Conservation (phyloP, 37 sponge, comb jelly and placozoan genomes). For the Axinella damicornis region DNA sequence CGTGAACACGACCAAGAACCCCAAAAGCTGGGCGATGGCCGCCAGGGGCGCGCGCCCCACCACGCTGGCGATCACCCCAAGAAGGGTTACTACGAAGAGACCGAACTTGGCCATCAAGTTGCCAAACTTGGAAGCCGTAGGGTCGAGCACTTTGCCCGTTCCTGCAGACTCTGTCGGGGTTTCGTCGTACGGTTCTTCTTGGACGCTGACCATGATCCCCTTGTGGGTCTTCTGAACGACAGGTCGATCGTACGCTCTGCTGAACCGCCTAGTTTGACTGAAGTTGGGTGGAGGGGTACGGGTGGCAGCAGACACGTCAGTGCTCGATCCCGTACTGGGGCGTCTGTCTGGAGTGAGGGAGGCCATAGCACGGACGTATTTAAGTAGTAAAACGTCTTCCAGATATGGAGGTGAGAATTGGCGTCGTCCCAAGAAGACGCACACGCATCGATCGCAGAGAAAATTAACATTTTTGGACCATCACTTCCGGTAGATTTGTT, state of each 20-base stretch:
- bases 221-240: constrained; percentile 20
- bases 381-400: too few relatives aligned
- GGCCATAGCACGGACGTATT: too few relatives aligned
- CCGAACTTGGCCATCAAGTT: constrained; percentile 12
- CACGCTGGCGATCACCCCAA: background rate
- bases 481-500: too few relatives aligned
- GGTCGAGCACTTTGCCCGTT: background rate
- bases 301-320: background rate
- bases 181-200: background rate
- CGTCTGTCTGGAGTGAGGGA: constrained; percentile 21
- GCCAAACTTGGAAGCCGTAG: constrained; percentile 6
- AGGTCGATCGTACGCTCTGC: constrained; percentile 39
- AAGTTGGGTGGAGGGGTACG: background rate
- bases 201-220: constrained; percentile 24
- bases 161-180: background rate
- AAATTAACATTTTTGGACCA: too few relatives aligned
- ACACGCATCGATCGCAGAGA: too few relatives aligned
- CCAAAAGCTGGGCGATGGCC: constrained; percentile 35
- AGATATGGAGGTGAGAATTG: too few relatives aligned
- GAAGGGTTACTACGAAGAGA: background rate
- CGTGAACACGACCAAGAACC: constrained; percentile 40
- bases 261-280: constrained; percentile 19
- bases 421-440: too few relatives aligned
- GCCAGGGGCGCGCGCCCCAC: background rate
- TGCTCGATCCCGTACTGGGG: background rate